Conservation (phyloP, 1,140 invertebrate genomes). For the Carposina sasakii region DNA sequence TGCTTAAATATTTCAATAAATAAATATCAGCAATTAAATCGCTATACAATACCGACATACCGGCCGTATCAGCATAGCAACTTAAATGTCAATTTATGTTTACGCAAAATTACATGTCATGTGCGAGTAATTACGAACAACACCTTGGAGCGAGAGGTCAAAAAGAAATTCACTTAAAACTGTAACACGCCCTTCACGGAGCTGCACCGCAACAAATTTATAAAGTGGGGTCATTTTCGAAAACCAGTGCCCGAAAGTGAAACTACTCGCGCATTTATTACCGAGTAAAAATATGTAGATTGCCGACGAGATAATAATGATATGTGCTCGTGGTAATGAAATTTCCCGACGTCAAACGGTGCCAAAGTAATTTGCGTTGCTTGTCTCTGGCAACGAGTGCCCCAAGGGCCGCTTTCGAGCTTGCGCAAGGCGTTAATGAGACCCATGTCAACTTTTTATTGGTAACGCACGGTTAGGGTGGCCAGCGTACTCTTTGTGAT, state of each 20-base stretch:
- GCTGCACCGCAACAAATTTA: slow-evolving; percentile 45
- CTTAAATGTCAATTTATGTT: slow-evolving; percentile 66
- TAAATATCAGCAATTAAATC: too few relatives aligned
- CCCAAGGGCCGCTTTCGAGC: slow-evolving; percentile 66
- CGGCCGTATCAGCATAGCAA: too few relatives aligned
- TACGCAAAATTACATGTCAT: slow-evolving; percentile 60
- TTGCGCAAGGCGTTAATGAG: slow-evolving; percentile 64
- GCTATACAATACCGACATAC: too few relatives aligned
- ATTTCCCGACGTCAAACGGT: slow-evolving; percentile 71
- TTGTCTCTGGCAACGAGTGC: slow-evolving; percentile 62
- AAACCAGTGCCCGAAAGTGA: slow-evolving; percentile 70
- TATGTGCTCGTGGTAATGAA: slow-evolving; percentile 72
- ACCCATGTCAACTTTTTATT: slow-evolving; percentile 44
- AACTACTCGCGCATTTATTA: slow-evolving; percentile 67
- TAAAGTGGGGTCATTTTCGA: slow-evolving; percentile 68
- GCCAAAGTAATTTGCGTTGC: slow-evolving; percentile 71
- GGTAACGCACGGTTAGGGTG: slow-evolving; percentile 38
- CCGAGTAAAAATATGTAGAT: slow-evolving; percentile 71
- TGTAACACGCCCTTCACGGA: slow-evolving; percentile 66
- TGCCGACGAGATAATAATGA: slow-evolving; percentile 69
- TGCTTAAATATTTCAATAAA: too few relatives aligned
- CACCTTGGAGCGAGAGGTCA: slow-evolving; percentile 69
- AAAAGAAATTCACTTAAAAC: slow-evolving; percentile 71
- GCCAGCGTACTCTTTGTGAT: too few relatives aligned
- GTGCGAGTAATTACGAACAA: slow-evolving; percentile 56